Evolutionary conservation across 2,797 vertebrate genomes (phyloP).

Genomic region (Oceanodroma leucorhoa): DNA sequence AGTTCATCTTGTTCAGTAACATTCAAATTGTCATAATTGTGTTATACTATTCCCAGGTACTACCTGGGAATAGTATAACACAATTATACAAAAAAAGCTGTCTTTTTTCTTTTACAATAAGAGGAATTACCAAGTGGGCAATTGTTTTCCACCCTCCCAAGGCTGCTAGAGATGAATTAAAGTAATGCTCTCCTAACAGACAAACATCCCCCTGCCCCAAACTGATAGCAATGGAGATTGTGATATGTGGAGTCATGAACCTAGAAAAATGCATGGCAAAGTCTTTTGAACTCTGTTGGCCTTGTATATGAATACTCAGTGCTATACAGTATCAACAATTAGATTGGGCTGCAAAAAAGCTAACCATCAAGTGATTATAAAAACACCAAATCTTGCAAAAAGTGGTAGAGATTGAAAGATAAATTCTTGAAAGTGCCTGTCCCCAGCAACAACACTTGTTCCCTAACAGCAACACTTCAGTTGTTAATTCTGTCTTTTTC

Average conservation of each 20-base stretch:
- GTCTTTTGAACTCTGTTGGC: not conserved
- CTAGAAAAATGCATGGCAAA: not conserved
- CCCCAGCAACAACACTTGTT: not conserved
- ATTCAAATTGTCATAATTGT: not conserved
- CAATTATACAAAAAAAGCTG: no score
- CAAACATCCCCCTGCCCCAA: not conserved
- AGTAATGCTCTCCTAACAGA: not conserved
- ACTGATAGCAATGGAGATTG: not conserved
- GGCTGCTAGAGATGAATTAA: not conserved
- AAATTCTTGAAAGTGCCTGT: not conserved
- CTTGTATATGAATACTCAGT: not conserved
- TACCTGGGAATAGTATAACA: no score
- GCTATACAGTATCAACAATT: not conserved
- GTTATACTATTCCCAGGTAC: not conserved
- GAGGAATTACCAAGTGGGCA: not conserved
- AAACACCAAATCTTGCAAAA: not conserved
- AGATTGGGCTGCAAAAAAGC: not conserved
- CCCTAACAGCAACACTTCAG: not conserved
- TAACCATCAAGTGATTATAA: not conserved
- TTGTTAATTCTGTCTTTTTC: not conserved
- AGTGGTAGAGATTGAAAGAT: not conserved
- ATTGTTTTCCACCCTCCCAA: not conserved
- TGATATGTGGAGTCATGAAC: not conserved
- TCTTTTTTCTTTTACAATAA: not conserved
- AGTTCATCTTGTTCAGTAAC: not conserved